These are phyloP conservation scores for Aphelenchoides besseyi DNA, from an alignment of 1,140 invertebrate species.

Conservation along the genomic window DNA sequence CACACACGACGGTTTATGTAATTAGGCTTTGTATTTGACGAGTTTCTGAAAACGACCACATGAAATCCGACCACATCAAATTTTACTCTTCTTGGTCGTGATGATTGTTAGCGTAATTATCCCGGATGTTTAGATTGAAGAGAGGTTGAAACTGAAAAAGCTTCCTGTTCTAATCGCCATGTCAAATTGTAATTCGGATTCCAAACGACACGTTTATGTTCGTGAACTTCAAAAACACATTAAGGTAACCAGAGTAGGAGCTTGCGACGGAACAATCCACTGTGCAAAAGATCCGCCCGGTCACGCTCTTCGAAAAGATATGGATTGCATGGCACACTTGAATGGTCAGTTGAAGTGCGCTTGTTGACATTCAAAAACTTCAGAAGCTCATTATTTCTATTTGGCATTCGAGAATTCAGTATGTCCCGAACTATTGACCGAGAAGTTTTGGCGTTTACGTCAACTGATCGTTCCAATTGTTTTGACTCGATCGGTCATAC, in stretches of 20 bases:
- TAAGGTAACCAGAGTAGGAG: not conserved
- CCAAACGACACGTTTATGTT: not conserved
- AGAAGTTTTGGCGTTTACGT: constrained; percentile 28
- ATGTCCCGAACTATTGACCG: constrained; percentile 35
- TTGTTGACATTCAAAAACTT: not conserved
- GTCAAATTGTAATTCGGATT: not conserved
- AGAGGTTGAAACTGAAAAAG: not conserved
- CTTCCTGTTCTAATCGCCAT: not conserved
- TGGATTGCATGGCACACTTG: not conserved
- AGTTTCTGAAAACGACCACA: too few relatives aligned
- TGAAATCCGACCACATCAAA: too few relatives aligned
- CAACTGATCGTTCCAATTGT: constrained; percentile 7
- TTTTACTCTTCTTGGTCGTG: too few relatives aligned
- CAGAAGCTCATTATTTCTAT: constrained; percentile 31
- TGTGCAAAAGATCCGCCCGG: not conserved
- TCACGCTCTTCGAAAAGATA: not conserved
- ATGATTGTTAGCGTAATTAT: not conserved
- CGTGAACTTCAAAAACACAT: not conserved
- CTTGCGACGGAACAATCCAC: not conserved
- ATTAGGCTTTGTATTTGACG: too few relatives aligned
- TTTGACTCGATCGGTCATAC: not conserved
- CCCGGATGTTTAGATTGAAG: not conserved
- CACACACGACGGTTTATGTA: too few relatives aligned
- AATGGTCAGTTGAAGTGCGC: not conserved
- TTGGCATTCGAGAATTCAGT: constrained; percentile 35